Conservation (phyloP, 2,113 vertebrate genomes). For the Archilochus colubris region DNA sequence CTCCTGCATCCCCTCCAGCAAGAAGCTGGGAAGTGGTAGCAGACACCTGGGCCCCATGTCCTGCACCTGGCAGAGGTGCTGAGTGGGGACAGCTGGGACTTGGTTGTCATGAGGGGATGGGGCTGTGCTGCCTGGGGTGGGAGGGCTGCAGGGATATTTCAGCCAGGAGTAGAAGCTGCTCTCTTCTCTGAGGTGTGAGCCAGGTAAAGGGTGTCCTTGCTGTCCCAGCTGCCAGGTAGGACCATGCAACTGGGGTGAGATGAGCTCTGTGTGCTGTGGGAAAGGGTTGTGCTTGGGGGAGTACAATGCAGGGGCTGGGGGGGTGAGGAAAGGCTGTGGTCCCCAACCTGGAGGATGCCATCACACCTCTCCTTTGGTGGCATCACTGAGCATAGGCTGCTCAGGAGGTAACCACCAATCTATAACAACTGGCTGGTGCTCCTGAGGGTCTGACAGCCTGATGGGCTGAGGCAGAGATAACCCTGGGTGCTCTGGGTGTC, state of each 20-base stretch:
- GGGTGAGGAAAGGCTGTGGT: neutral
- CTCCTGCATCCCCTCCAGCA: neutral
- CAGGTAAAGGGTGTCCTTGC: fast-evolving
- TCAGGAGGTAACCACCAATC: fast-evolving
- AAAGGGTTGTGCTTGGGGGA: neutral
- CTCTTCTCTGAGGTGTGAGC: fast-evolving
- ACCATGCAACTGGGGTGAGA: fast-evolving
- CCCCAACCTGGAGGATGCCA: fast-evolving
- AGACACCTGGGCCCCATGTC: neutral
- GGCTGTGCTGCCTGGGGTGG: neutral
- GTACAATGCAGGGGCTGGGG: fast-evolving
- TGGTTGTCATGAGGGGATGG: fast-evolving
- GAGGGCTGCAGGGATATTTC: neutral
- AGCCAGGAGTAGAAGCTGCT: fast-evolving
- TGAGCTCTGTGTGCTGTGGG: neutral
- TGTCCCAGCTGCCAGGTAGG: neutral
- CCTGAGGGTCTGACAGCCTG: neutral
- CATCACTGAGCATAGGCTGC: fast-evolving
- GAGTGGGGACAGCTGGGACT: neutral
- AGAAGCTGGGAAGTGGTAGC: too few relatives aligned
- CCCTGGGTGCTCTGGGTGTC: neutral
- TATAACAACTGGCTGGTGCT: neutral
- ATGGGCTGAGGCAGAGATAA: neutral
- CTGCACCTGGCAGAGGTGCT: neutral
- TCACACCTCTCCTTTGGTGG: fast-evolving